Evolutionary conservation across 1,140 invertebrate genomes (phyloP).

Genomic region (Leguminivora glycinivorella): DNA sequence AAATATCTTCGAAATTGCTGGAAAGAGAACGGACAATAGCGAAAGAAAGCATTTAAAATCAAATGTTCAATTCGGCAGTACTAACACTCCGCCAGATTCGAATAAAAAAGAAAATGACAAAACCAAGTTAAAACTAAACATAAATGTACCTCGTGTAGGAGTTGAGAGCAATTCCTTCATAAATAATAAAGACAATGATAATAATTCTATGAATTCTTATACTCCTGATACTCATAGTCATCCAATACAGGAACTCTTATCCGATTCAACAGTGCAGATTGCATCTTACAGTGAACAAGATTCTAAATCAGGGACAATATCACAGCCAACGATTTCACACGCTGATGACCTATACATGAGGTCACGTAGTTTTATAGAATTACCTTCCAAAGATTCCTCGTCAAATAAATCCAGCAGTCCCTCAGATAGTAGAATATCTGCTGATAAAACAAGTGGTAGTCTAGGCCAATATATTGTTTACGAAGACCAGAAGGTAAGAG

Average conservation of each 20-base stretch:
- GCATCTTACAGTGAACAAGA: not conserved
- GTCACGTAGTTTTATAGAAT: not conserved
- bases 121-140: conserved; percentile 50
- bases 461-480: not conserved
- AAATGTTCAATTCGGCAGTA: not conserved
- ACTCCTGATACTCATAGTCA: conserved; percentile 39
- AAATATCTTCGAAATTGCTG: not conserved
- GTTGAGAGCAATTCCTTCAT: conserved; percentile 41
- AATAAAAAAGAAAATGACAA: conserved; percentile 41
- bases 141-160: conserved; percentile 48
- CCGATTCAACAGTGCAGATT: conserved; percentile 36
- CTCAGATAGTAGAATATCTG: not conserved
- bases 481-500: not conserved
- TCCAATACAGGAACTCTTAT: conserved; percentile 36
- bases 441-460: not conserved
- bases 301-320: conserved; percentile 18
- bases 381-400: not conserved
- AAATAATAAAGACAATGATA: conserved; percentile 45
- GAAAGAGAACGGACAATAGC: not conserved
- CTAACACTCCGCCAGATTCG: conserved; percentile 26
- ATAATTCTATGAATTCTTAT: conserved; percentile 51
- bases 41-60: not conserved
- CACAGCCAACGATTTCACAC: conserved; percentile 34
- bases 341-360: conserved; percentile 17
- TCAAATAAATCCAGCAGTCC: not conserved